phyloP scores from a whole-genome alignment of 2,888 invertebrate genomes.

The Melipona beecheii region DNA sequence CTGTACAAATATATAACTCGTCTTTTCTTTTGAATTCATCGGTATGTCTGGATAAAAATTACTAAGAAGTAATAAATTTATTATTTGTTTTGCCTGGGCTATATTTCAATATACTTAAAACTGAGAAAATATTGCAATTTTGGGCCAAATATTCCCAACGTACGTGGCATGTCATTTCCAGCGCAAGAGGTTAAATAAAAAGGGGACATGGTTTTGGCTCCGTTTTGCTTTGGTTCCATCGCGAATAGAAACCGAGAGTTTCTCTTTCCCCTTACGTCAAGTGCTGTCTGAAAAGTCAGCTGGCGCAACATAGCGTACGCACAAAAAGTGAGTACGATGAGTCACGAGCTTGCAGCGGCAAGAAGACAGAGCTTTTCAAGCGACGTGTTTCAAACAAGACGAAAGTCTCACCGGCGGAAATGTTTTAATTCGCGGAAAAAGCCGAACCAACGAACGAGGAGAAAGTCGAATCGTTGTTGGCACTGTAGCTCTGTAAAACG shows the following conservation, averaged over 20 bases:
- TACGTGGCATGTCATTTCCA: no score
- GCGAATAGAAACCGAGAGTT: conserved; percentile 52
- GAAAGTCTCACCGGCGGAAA: conserved; percentile 33
- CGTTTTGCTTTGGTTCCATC: conserved; percentile 37
- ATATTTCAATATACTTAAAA: no score
- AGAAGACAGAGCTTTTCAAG: conserved; percentile 23
- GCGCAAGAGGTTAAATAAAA: not conserved
- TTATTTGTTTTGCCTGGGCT: no score
- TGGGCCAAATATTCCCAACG: no score
- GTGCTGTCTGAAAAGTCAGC: conserved; percentile 58
- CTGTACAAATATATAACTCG: no score
- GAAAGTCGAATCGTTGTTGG: not conserved
- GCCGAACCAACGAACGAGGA: not conserved
- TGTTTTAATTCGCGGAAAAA: conserved; percentile 34
- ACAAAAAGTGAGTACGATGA: conserved; percentile 46
- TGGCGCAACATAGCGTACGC: conserved; percentile 47
- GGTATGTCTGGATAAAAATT: no score
- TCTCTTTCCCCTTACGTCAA: conserved; percentile 11
- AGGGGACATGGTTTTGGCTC: conserved; percentile 23
- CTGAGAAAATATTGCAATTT: no score
- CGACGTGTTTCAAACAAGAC: conserved; percentile 2
- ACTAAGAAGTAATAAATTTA: no score
- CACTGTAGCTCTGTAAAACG: not conserved
- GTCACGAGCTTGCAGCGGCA: conserved; percentile 21
- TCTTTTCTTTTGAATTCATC: no score